Percentiles rank a stretch among this genome's conserved stretches.
phyloP scores from a whole-genome alignment of 2,888 invertebrate genomes.

The Sesia bembeciformis region DNA sequence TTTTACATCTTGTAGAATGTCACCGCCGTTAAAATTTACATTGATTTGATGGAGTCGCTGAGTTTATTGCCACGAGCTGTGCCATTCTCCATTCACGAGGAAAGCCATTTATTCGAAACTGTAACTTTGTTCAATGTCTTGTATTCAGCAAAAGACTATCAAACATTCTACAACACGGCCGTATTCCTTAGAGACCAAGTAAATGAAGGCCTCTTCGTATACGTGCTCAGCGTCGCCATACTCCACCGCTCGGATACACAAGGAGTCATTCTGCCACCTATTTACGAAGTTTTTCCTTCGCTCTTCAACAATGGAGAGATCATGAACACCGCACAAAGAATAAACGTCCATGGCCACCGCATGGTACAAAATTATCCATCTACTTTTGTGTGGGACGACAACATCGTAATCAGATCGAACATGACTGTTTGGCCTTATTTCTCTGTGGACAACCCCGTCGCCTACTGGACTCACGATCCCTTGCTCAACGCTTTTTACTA shows the following conservation, averaged over 20 bases:
- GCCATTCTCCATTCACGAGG: slow-evolving; percentile 73
- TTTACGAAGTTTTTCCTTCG: slow-evolving; percentile 83
- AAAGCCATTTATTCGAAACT: slow-evolving; percentile 76
- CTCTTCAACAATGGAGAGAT: slow-evolving; percentile 80
- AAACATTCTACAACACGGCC: slow-evolving; percentile 80
- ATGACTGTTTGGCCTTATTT: slow-evolving; percentile 73
- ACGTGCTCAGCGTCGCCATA: slow-evolving; percentile 76
- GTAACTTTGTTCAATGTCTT: slow-evolving; percentile 78
- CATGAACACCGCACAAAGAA: slow-evolving; percentile 78
- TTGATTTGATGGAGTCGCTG: slow-evolving; percentile 62
- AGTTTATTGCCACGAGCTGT: slow-evolving; percentile 73
- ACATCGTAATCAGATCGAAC: slow-evolving; percentile 76
- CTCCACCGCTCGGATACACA: slow-evolving; percentile 77
- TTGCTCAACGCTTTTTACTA: slow-evolving; percentile 79
- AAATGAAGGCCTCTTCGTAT: slow-evolving; percentile 81
- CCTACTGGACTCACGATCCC: slow-evolving; percentile 83
- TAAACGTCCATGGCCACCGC: slow-evolving; percentile 54
- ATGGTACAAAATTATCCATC: slow-evolving; percentile 37
- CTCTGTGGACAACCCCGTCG: slow-evolving; percentile 72
- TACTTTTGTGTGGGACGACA: slow-evolving; percentile 50
- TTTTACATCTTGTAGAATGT: slow-evolving; percentile 53
- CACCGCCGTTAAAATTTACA: slow-evolving; percentile 70
- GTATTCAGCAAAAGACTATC: slow-evolving; percentile 80
- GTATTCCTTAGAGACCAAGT: slow-evolving; percentile 78
- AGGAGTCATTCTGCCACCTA: slow-evolving; percentile 78